Evolutionary conservation across 2,113 vertebrate species (phyloP).

Genomic region (Gasterosteus nipponicus): DNA sequence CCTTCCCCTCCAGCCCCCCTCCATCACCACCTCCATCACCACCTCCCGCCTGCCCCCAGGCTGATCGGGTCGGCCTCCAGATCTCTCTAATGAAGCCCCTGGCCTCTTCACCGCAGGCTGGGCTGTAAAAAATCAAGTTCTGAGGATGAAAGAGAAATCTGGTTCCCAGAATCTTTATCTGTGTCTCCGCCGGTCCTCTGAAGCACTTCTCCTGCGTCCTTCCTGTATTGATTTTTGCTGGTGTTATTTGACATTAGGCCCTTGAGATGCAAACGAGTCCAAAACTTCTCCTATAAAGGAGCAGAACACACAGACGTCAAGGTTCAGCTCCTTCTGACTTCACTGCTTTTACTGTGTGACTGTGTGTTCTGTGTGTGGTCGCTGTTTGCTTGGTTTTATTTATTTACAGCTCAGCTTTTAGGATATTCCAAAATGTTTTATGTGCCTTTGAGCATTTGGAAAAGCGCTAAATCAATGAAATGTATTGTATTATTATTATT

Average conservation of each 20-base stretch:
- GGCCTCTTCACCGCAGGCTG: conserved; percentile 70
- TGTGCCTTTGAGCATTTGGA: no score
- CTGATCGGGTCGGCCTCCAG: conserved; percentile 79
- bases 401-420: no score
- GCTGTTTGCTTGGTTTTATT: no score
- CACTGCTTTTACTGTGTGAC: no score
- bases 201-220: neutral
- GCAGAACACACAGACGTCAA: no score
- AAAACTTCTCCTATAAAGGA: neutral
- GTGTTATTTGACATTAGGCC: neutral
- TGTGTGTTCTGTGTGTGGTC: no score
- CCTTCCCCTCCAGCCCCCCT: neutral
- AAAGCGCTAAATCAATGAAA: no score
- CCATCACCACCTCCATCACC: neutral
- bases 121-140: conserved; percentile 49
- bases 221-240: neutral
- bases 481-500: no score
- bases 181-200: neutral
- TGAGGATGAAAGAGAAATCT: neutral
- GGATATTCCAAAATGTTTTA: no score
- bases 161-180: neutral
- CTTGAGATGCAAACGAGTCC: no score
- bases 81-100: conserved; percentile 83
- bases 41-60: conserved; percentile 63
- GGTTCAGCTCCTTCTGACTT: neutral